Evolutionary conservation across 2,888 invertebrate genomes (phyloP), one percentile per base, ranked within the genome.

Genomic region (Mesorhabditis belari): DNA sequence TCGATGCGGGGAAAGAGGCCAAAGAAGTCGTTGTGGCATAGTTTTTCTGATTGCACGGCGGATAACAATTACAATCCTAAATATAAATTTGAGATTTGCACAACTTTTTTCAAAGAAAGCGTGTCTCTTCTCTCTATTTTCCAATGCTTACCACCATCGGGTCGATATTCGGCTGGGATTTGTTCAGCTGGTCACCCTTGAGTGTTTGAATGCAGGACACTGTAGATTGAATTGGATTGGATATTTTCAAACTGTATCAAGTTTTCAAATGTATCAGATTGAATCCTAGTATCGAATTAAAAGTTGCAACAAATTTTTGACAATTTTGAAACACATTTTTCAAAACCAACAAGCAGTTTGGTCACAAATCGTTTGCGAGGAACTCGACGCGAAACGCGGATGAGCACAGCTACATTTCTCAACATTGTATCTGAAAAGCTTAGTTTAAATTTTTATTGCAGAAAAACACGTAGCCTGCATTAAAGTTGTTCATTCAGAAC

Each of bases 21-120:
- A 71, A 58, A 4, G 70, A 71, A 24, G 65, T 63, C 4, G 71
- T 71, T 17, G 68, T 60, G 6, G 62, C 61, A 55, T 61, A 73
- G 35, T 63, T 63, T 24, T 58, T 64, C 25, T 73, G 69, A 4
- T 63, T 35, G 25, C 71, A 71, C 3, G 71, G 69, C 0, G 71
- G 69, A 49, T 62, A 59, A 26, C 71, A 71, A 6, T 57, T 54
- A 35, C 71, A 71, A 17, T 69, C 67, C 44, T 55, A 9, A 25
- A 44, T n/a, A n/a, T n/a, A n/a, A n/a, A n/a, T n/a, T n/a, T n/a
- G n/a, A n/a, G n/a, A n/a, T n/a, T n/a, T n/a, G n/a, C n/a, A n/a
- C n/a, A n/a, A n/a, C n/a, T n/a, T n/a, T n/a, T n/a, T n/a, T n/a
- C n/a, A n/a, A n/a, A n/a, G n/a, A 53, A 19, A 62, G 1, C n/a